These are phyloP conservation scores for Torymus texanus DNA, from an alignment of 2,888 invertebrate genomes.

Conservation along the genomic window DNA sequence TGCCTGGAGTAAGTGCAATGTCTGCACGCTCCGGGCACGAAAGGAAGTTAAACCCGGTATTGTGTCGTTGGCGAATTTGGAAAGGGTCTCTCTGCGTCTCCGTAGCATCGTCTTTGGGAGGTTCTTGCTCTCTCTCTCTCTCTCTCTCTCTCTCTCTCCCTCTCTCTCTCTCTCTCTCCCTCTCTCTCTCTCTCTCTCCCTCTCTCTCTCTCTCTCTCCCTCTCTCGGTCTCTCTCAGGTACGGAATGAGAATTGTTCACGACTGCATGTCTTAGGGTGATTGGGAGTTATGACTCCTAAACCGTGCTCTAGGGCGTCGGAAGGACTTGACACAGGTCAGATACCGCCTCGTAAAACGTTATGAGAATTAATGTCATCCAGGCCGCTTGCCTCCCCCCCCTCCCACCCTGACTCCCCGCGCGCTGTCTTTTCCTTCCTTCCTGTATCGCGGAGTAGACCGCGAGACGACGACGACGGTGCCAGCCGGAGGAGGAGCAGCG, in stretches of 20 bases:
- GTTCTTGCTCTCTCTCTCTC: conserved; percentile 21
- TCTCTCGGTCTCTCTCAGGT: conserved; percentile 49
- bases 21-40: not conserved
- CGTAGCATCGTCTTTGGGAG: conserved; percentile 44
- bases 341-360: conserved; percentile 75
- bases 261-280: conserved; percentile 74
- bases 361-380: conserved; percentile 74
- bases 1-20: not conserved
- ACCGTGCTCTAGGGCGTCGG: conserved; percentile 70
- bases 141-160: conserved; percentile 34
- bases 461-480: not conserved
- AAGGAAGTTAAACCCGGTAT: conserved; percentile 34
- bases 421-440: conserved; percentile 59
- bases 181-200: conserved; percentile 32
- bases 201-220: conserved; percentile 12
- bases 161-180: conserved; percentile 26
- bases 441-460: conserved; percentile 44
- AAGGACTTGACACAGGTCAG: conserved; percentile 74
- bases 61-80: conserved; percentile 40
- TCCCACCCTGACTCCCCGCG: conserved; percentile 12
- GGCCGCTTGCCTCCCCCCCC: conserved; percentile 52
- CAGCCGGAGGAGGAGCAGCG: not conserved
- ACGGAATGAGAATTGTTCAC: conserved; percentile 66
- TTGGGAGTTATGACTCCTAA: conserved; percentile 75
- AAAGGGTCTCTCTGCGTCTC: conserved; percentile 30